Conservation (phyloP, 2,797 vertebrate species). For the Mastacembelus armatus region DNA sequence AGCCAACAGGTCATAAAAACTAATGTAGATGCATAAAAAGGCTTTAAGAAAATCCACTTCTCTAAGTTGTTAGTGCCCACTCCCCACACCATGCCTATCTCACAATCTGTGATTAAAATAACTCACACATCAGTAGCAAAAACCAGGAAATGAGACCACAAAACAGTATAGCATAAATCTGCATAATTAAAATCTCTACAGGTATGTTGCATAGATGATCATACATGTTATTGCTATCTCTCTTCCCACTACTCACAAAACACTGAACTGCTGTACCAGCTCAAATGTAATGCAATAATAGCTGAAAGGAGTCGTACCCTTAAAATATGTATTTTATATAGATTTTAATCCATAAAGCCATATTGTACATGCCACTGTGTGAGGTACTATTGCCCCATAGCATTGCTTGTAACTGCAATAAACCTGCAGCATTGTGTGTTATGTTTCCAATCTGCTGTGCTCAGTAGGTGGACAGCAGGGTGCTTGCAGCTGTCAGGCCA, state of each 20-base stretch:
- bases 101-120: conserved; percentile 36
- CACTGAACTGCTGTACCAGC: not conserved
- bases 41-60: conserved; percentile 29
- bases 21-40: not conserved
- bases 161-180: conserved; percentile 1
- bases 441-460: not conserved
- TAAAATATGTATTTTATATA: no score
- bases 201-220: not conserved
- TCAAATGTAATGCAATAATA: not conserved
- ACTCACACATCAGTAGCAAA: no score
- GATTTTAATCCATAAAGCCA: not conserved
- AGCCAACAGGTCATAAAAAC: not conserved
- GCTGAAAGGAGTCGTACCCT: no score
- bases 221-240: not conserved
- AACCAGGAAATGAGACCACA: conserved; percentile 14
- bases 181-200: not conserved
- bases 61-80: conserved; percentile 1
- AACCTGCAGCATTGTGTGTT: not conserved
- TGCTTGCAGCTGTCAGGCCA: conserved; percentile 2
- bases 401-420: no score
- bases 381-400: not conserved
- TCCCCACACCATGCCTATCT: conserved; percentile 10
- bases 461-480: not conserved
- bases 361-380: not conserved
- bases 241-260: not conserved